A percentile compares a stretch with the other conserved stretches of the same genome.
Conservation (phyloP, 2,797 vertebrate genomes). For the Megalops cyprinoides region DNA sequence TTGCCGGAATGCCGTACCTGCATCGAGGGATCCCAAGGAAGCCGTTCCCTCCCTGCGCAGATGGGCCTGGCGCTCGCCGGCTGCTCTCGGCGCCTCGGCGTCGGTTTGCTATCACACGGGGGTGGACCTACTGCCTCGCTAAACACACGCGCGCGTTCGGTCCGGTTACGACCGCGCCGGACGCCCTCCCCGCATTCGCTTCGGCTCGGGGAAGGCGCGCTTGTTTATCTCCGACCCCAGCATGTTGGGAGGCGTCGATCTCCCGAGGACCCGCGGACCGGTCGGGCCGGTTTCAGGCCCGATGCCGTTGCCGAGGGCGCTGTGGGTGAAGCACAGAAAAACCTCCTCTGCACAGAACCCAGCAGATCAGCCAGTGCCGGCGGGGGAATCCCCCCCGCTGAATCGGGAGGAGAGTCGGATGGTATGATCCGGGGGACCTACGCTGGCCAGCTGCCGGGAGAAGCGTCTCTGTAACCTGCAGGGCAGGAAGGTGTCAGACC, state of each 20-base stretch:
- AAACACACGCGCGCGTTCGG: no score
- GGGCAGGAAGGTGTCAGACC: neutral
- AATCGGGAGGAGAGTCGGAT: neutral
- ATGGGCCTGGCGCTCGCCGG: neutral
- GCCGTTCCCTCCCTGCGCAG: neutral
- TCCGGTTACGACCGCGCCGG: no score
- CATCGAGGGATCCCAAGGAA: neutral
- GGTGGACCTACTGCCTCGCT: no score
- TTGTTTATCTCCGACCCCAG: neutral
- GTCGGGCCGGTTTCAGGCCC: neutral
- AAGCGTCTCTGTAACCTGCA: neutral
- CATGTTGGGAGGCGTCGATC: neutral
- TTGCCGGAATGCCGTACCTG: slow-evolving; percentile 17
- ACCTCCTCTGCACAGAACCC: neutral
- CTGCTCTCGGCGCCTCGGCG: neutral
- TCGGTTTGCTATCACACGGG: neutral
- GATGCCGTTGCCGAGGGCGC: neutral
- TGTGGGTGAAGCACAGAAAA: neutral
- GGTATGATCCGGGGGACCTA: neutral
- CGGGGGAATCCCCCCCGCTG: neutral
- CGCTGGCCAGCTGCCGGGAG: neutral
- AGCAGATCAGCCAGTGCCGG: neutral
- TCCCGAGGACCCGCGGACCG: neutral
- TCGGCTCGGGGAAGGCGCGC: neutral
- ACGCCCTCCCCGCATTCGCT: no score